These are phyloP conservation scores for Oreotrochilus melanogaster DNA, from an alignment of 2,113 vertebrate species.

Conservation along the genomic window DNA sequence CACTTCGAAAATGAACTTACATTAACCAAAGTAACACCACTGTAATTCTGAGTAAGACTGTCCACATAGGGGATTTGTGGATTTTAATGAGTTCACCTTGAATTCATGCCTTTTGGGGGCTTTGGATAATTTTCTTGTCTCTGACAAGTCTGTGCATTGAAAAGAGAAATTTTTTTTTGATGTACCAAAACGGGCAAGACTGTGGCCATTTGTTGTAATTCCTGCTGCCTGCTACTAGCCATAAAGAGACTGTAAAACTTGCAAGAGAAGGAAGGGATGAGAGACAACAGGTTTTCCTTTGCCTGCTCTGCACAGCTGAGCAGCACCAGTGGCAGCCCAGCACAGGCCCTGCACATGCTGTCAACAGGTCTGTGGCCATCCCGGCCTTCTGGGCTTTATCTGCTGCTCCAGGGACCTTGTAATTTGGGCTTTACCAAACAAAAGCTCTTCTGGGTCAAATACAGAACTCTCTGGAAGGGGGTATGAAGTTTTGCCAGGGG, in stretches of 20 bases:
- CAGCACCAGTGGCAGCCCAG: background rate
- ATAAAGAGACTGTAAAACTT: background rate
- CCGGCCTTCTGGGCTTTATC: background rate
- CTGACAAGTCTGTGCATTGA: background rate
- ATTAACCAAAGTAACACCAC: background rate
- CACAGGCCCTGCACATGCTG: rapidly evolving
- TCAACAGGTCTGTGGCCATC: rapidly evolving
- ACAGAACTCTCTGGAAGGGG: background rate
- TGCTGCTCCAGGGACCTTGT: background rate
- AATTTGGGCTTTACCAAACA: rapidly evolving
- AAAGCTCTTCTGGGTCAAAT: background rate
- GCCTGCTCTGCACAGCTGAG: background rate
- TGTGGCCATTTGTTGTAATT: background rate
- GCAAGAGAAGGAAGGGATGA: background rate
- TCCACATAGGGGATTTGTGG: background rate
- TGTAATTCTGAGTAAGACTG: background rate
- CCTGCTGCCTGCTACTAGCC: background rate
- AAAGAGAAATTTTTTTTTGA: background rate
- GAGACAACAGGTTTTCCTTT: rapidly evolving
- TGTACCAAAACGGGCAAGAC: background rate
- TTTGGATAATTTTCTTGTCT: background rate
- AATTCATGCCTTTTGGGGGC: background rate
- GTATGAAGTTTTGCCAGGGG: background rate
- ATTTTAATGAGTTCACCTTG: constrained; percentile 29
- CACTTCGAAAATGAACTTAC: background rate